Conservation (phyloP, 1,140 invertebrate species). For the Coptotermes formosanus region DNA sequence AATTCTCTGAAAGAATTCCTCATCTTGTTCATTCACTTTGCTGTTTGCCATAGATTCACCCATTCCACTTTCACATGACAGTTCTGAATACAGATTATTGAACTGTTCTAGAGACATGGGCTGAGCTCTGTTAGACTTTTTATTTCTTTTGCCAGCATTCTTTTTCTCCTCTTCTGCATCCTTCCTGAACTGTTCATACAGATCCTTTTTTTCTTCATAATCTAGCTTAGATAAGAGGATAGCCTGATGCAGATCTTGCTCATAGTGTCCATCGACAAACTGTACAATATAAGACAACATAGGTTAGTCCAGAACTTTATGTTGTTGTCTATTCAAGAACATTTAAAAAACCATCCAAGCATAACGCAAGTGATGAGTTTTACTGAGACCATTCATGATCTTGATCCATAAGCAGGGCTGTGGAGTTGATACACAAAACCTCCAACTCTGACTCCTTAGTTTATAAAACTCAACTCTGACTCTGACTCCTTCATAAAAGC, state of each 20-base stretch:
- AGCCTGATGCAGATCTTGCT: slow-evolving; percentile 65
- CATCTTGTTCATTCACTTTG: slow-evolving; percentile 39
- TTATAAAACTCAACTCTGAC: too few species aligned
- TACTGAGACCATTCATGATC: too few species aligned
- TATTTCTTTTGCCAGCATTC: slow-evolving; percentile 53
- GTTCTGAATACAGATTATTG: slow-evolving; percentile 46
- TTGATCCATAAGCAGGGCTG: too few species aligned
- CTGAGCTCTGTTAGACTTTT: slow-evolving; percentile 57
- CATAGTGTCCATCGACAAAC: slow-evolving; percentile 62
- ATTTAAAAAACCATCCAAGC: too few species aligned
- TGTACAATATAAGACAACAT: slow-evolving; percentile 27
- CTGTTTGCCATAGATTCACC: not conserved
- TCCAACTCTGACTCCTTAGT: too few species aligned
- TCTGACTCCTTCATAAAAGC: too few species aligned
- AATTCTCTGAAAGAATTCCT: slow-evolving; percentile 66
- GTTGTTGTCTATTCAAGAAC: too few species aligned
- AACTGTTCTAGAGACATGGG: slow-evolving; percentile 67
- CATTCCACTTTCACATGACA: not conserved
- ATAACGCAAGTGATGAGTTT: too few species aligned
- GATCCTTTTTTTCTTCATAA: slow-evolving; percentile 63
- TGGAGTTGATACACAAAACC: too few species aligned
- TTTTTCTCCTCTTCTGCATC: slow-evolving; percentile 48
- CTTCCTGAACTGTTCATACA: slow-evolving; percentile 51
- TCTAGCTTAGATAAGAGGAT: slow-evolving; percentile 67
- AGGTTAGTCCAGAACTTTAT: too few species aligned